Evolutionary conservation across 2,888 invertebrate species (phyloP).

Genomic region (Prenolepis imparis): DNA sequence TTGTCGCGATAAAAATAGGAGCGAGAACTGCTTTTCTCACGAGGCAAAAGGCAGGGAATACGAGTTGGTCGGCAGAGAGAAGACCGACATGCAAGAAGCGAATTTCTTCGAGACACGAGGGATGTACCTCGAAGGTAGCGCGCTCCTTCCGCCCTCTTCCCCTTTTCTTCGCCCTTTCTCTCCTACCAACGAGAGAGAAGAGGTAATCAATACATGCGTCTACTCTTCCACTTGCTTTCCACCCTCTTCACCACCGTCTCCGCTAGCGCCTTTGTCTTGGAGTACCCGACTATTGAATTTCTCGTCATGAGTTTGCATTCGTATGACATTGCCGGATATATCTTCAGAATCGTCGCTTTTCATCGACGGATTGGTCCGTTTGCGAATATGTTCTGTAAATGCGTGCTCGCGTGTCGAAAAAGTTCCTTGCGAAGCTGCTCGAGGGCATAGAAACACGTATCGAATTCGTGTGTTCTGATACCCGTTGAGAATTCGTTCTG

Average conservation of each 20-base stretch:
- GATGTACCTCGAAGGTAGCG: slow-evolving; percentile 43
- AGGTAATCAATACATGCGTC: slow-evolving; percentile 81
- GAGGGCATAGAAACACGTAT: background rate
- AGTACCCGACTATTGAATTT: slow-evolving; percentile 18
- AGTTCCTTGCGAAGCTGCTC: background rate
- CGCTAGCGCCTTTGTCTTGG: slow-evolving; percentile 40
- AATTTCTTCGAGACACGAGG: slow-evolving; percentile 46
- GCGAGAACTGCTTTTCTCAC: background rate
- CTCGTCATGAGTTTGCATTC: slow-evolving; percentile 15
- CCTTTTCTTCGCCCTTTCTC: slow-evolving; percentile 19
- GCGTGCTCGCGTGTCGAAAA: background rate
- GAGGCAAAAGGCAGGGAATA: background rate
- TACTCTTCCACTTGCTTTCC: slow-evolving; percentile 77
- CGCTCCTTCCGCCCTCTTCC: slow-evolving; percentile 14
- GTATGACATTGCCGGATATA: background rate
- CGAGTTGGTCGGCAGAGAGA: slow-evolving; percentile 10
- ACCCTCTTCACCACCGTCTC: slow-evolving; percentile 60
- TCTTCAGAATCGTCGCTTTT: slow-evolving; percentile 26
- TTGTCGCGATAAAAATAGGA: slow-evolving; percentile 66
- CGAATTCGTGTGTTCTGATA: background rate
- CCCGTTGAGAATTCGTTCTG: background rate
- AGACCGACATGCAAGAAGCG: slow-evolving; percentile 23
- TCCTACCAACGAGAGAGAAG: slow-evolving; percentile 70
- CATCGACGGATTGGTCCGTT: background rate
- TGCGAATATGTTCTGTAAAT: slow-evolving; percentile 6